Conservation (phyloP, 2,888 invertebrate species). For the Ophion ventricosus region DNA sequence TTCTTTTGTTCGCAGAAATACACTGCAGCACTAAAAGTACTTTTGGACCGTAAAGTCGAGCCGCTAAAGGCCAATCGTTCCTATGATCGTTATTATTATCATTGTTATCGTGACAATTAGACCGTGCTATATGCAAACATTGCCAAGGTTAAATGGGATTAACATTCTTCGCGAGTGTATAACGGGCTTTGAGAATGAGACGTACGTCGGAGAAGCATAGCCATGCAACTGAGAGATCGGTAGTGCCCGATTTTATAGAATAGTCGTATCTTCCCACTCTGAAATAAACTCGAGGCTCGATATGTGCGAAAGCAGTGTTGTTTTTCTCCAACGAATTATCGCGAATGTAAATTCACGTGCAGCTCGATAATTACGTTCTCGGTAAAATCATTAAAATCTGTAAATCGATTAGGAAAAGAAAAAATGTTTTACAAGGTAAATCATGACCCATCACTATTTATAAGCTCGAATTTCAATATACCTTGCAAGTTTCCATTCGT, state of each 20-base stretch:
- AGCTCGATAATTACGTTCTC: conserved; percentile 14
- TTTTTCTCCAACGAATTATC: conserved; percentile 24
- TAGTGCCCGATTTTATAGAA: conserved; percentile 34
- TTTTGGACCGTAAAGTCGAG: background rate
- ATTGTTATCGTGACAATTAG: conserved; percentile 53
- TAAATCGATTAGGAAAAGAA: background rate
- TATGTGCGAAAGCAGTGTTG: conserved; percentile 7
- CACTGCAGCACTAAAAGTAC: background rate
- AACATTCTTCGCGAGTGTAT: conserved; percentile 60
- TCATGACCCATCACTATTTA: background rate
- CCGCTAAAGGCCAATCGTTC: conserved; percentile 8
- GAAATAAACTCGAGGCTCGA: background rate
- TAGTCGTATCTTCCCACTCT: conserved; percentile 15
- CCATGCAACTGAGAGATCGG: conserved; percentile 25
- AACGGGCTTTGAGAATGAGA: conserved; percentile 30
- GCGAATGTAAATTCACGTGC: background rate
- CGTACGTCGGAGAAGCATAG: conserved; percentile 8
- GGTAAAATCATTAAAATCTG: conserved; percentile 32
- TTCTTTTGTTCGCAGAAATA: background rate
- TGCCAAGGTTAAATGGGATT: conserved; percentile 69
- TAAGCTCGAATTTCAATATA: background rate
- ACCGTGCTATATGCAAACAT: conserved; percentile 59
- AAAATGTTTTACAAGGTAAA: background rate
- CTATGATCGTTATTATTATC: conserved; percentile 49
- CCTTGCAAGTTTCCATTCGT: background rate